phyloP scores from a whole-genome alignment of 2,797 vertebrate species.

The Coregonus suidteri region DNA sequence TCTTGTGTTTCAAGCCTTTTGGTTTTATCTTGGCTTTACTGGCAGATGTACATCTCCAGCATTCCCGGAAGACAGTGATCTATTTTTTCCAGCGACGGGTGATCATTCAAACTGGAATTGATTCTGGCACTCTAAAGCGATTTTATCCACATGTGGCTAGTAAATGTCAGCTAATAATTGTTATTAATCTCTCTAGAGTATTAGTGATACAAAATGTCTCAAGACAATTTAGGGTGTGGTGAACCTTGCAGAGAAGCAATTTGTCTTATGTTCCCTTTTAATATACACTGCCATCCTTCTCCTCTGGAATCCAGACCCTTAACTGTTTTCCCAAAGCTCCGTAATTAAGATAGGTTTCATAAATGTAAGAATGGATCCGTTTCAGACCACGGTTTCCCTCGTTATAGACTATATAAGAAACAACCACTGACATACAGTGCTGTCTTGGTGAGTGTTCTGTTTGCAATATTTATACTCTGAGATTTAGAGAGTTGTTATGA shows the following conservation, averaged over 20 bases:
- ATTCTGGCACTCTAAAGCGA: slow-evolving; percentile 6
- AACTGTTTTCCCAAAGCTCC: not conserved
- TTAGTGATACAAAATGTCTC: too few species aligned
- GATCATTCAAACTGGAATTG: not conserved
- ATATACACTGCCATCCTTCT: not conserved
- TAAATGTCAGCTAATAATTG: slow-evolving; percentile 16
- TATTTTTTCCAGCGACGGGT: not conserved
- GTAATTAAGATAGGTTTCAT: not conserved
- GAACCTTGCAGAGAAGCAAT: too few species aligned
- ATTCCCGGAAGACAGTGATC: not conserved
- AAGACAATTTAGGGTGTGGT: too few species aligned
- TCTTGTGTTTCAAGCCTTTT: not conserved
- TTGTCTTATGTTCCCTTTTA: not conserved
- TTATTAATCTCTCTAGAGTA: too few species aligned
- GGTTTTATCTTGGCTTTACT: too few species aligned
- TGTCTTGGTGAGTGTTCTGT: not conserved
- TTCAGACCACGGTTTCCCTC: not conserved
- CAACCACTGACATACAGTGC: not conserved
- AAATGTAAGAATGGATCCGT: not conserved
- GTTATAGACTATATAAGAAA: not conserved
- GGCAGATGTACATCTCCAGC: not conserved
- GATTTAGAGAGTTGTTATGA: not conserved
- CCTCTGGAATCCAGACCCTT: slow-evolving; percentile 1
- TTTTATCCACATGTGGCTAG: not conserved
- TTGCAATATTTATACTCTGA: too few species aligned